Evolutionary conservation across 2,797 vertebrate species (phyloP).

Genomic region (Sebastes nivosus): DNA sequence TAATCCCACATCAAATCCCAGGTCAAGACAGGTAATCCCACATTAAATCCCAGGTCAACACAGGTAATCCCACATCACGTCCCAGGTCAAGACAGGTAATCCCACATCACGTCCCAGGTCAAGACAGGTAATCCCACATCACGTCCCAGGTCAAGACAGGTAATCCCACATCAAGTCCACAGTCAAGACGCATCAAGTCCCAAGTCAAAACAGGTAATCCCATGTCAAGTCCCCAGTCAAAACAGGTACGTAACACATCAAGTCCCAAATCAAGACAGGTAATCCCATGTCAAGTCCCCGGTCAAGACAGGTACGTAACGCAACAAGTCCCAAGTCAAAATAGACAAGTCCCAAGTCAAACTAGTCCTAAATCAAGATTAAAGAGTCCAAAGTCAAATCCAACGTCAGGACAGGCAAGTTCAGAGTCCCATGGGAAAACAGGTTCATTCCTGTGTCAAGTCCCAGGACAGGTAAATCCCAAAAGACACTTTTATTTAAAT

Average conservation of each 20-base stretch:
- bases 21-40: background rate
- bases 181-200: background rate
- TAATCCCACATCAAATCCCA: background rate
- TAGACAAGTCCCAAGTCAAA: background rate
- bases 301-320: background rate
- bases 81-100: background rate
- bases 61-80: no score
- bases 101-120: background rate
- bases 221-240: fast-evolving
- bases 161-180: fast-evolving
- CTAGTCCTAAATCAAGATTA: background rate
- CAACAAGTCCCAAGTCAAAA: no score
- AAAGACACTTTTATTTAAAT: fast-evolving
- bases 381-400: background rate
- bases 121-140: background rate
- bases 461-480: background rate
- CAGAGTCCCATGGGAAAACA: background rate
- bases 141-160: background rate
- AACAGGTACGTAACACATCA: background rate
- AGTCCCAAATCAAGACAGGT: background rate
- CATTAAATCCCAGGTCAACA: background rate
- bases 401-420: background rate
- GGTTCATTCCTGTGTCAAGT: no score
- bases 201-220: no score
- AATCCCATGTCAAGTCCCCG: background rate